Evolutionary conservation across 1,140 invertebrate species (phyloP), one percentile per base, ranked within the genome.

Genomic region (Maconellicoccus hirsutus): DNA sequence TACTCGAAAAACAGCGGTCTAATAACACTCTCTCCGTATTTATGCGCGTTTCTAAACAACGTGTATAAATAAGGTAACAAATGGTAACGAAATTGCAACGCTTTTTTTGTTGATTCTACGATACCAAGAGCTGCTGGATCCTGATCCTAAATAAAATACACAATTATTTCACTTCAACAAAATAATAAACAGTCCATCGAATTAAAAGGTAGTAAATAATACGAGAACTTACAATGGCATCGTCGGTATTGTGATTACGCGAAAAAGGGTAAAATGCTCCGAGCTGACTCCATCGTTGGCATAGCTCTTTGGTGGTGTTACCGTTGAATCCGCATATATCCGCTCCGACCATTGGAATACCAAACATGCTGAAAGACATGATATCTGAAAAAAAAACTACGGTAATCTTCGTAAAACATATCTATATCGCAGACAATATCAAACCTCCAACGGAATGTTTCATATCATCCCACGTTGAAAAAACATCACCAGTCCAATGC

Each of bases 321-420:
- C 85, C 86, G 75, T 84, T 83, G 79, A 94, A 96, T 0, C 93
- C 93, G 81, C 93, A 96, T 74, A 96, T 94, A 79, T 96, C 92
- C 1, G 92, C 88, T 0, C 93, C 93, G 78, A 93, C 87, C 83
- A 92, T 83, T 10, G 91, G 89, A 26, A 93, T 86, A 70, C 93
- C 93, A 80, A 92, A 94, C 69, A 96, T 79, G 75, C 86, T 90
- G 79, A 89, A 92, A 75, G 86, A 86, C 21, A 95, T 78, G 70
- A 93, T 81, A 74, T 88, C 88, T 84, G 80, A 75, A 74, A 82
- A 77, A 33, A 78, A 80, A 78, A 80, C 78, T 74, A 72, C 21
- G 22, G 26, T 19, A 75, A 79, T 77, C 10, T 70, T 74, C 42
- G 2, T 38, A 74, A 71, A 73, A 63, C 29, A 42, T 33, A 22